phyloP scores from a whole-genome alignment of 2,888 invertebrate genomes.

The Amaurobius ferox region DNA sequence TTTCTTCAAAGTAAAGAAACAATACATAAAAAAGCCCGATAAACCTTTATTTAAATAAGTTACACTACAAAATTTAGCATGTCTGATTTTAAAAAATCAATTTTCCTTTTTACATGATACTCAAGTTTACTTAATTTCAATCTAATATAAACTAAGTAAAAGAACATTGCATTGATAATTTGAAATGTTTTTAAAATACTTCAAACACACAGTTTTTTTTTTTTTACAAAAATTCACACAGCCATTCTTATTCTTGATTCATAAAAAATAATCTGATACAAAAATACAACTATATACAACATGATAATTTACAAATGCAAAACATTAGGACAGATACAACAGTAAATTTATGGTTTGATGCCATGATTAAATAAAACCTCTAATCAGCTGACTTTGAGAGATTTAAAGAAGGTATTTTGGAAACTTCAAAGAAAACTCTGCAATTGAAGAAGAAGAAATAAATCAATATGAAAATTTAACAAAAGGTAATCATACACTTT shows the following conservation, averaged over 20 bases:
- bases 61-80: no score
- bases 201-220: not conserved
- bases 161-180: not conserved
- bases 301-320: slow-evolving; percentile 60
- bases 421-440: slow-evolving; percentile 93
- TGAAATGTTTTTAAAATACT: not conserved
- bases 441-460: slow-evolving; percentile 70
- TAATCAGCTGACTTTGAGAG: not conserved
- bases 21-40: no score
- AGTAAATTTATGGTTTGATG: no score
- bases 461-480: slow-evolving; percentile 41
- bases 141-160: no score
- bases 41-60: no score
- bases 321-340: no score
- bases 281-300: slow-evolving; percentile 39
- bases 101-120: no score
- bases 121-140: no score
- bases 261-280: slow-evolving; percentile 10
- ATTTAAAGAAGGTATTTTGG: slow-evolving; percentile 83
- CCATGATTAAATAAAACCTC: no score
- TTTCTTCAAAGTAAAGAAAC: no score
- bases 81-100: no score
- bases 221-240: slow-evolving; percentile 20
- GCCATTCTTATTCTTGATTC: no score
- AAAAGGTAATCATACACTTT: not conserved